Evolutionary conservation across 2,888 invertebrate genomes (phyloP).

Genomic region (Parthenolecanium corni): DNA sequence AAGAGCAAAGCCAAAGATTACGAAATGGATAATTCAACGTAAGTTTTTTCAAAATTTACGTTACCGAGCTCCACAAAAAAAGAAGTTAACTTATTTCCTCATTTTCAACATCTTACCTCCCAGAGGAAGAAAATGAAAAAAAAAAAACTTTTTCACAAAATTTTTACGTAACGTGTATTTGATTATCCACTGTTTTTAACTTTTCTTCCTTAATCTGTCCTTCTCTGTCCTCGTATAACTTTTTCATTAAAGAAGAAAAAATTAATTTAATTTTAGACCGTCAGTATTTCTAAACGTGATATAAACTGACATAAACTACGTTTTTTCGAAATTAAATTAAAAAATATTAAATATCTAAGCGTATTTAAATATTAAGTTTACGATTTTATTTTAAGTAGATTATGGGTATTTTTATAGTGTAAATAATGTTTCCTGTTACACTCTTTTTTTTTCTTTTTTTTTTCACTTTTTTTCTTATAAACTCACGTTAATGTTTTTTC

Average conservation of each 20-base stretch:
- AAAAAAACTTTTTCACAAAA: not conserved
- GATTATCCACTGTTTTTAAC: too few relatives aligned
- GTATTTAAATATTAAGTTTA: too few relatives aligned
- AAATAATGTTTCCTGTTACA: slow-evolving; percentile 7
- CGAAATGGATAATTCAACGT: slow-evolving; percentile 63
- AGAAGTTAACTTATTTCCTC: too few relatives aligned
- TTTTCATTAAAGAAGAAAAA: too few relatives aligned
- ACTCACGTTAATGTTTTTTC: slow-evolving; percentile 2
- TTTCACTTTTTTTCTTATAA: not conserved
- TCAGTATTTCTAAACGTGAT: too few relatives aligned
- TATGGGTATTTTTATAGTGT: not conserved
- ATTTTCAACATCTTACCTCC: not conserved
- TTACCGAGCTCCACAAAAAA: not conserved
- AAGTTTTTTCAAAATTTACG: slow-evolving; percentile 21
- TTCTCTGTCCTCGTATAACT: too few relatives aligned
- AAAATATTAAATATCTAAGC: too few relatives aligned
- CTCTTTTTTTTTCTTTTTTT: not conserved
- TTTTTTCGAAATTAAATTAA: too few relatives aligned
- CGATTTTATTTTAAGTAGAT: too few relatives aligned
- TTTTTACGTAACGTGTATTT: not conserved
- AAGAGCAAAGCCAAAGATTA: slow-evolving; percentile 76
- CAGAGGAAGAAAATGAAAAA: not conserved
- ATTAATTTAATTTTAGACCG: too few relatives aligned
- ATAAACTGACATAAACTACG: too few relatives aligned
- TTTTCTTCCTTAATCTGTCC: too few relatives aligned